Evolutionary conservation across 2,797 vertebrate species (phyloP).

Genomic region (Buceros bicornis): DNA sequence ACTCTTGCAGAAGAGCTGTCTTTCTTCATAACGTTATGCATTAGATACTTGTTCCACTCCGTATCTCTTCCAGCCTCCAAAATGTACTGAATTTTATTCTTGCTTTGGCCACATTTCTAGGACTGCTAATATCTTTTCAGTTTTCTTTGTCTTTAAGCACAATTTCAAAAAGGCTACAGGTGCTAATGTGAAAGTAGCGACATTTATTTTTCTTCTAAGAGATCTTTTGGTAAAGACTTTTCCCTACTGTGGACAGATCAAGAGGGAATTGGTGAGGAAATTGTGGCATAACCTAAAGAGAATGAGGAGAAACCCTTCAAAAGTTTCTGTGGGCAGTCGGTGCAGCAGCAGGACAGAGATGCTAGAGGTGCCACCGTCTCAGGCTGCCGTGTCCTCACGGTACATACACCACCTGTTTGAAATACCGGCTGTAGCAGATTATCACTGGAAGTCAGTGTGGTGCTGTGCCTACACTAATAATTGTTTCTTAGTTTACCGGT

Average conservation of each 20-base stretch:
- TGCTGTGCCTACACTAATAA: background rate
- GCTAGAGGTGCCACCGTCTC: background rate
- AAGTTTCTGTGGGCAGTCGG: background rate
- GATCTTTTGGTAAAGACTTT: background rate
- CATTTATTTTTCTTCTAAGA: background rate
- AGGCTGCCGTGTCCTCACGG: background rate
- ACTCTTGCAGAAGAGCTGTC: background rate
- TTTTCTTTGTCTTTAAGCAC: background rate
- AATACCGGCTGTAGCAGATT: background rate
- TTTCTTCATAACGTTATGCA: background rate
- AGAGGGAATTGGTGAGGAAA: background rate
- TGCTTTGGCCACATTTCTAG: background rate
- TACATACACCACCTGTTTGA: rapidly evolving
- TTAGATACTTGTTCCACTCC: background rate
- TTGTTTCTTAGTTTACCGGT: background rate
- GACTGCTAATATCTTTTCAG: background rate
- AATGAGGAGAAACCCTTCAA: background rate
- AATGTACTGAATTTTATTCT: background rate
- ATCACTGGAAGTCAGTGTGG: background rate
- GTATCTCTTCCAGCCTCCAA: background rate
- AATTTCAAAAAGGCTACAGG: background rate
- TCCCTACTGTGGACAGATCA: background rate
- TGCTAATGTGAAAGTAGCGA: background rate
- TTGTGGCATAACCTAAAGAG: background rate
- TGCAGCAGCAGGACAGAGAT: background rate